Conservation (phyloP, 2,113 vertebrate species). For the Percopsis transmontana region DNA sequence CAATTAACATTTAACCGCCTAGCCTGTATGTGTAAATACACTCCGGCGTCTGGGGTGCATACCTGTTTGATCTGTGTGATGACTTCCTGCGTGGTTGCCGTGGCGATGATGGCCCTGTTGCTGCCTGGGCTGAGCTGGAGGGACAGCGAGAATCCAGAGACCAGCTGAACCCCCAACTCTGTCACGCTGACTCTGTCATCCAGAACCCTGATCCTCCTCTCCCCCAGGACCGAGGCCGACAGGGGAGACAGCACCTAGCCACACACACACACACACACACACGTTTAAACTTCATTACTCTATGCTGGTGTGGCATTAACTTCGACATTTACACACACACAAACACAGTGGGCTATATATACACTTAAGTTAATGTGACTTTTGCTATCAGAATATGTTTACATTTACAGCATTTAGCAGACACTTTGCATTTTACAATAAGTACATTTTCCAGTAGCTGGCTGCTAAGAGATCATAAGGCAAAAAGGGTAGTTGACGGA, state of each 20-base stretch:
- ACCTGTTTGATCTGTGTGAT: constrained; percentile 90
- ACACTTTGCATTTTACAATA: no score
- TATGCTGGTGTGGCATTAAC: not conserved
- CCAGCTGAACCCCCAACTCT: constrained; percentile 90
- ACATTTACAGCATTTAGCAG: no score
- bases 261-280: constrained; percentile 14
- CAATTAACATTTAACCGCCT: no score
- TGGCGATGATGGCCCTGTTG: constrained; percentile 88
- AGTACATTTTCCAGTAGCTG: no score
- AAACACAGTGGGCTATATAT: not conserved
- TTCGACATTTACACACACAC: not conserved
- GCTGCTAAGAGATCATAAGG: no score
- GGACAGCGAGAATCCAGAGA: constrained; percentile 88
- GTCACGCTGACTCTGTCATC: constrained; percentile 95
- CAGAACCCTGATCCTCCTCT: constrained; percentile 87
- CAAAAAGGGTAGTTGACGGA: no score
- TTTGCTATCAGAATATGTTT: no score
- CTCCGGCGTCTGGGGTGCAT: constrained; percentile 20
- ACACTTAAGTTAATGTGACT: no score
- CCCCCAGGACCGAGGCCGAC: constrained; percentile 86
- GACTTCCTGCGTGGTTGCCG: constrained; percentile 82
- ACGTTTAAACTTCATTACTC: not conserved
- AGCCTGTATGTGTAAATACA: not conserved
- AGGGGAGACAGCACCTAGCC: constrained; percentile 90
- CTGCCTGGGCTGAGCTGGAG: constrained; percentile 89